A percentile compares a stretch with the other conserved stretches of the same genome.
Conservation (phyloP, 2,888 invertebrate genomes). For the Litoditis marina region DNA sequence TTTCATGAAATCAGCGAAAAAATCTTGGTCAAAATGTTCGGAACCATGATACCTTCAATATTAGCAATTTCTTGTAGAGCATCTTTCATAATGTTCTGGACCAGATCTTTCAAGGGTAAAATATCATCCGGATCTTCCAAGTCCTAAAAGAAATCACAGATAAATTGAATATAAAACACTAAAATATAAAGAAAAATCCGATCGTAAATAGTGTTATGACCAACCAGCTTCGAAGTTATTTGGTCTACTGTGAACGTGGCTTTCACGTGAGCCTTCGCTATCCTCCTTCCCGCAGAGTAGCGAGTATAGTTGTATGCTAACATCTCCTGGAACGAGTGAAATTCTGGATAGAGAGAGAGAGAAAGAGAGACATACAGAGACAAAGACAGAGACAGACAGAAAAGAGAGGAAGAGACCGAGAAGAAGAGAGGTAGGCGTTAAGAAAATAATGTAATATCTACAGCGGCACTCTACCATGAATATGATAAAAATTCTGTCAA, state of each 20-base stretch:
- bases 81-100: slow-evolving; percentile 25
- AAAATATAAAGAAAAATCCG: too few relatives aligned
- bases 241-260: slow-evolving; percentile 27
- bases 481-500: too few relatives aligned
- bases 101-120: slow-evolving; percentile 29
- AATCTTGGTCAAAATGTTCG: not conserved
- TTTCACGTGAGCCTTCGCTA: slow-evolving; percentile 25
- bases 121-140: slow-evolving; percentile 34
- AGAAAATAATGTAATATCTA: too few relatives aligned
- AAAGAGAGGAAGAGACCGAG: too few relatives aligned
- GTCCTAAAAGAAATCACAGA: slow-evolving; percentile 19
- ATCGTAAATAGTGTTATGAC: too few relatives aligned
- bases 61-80: slow-evolving; percentile 26
- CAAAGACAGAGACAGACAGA: too few relatives aligned
- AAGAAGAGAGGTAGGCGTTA: too few relatives aligned
- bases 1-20: too few relatives aligned
- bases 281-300: slow-evolving; percentile 31
- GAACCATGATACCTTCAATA: slow-evolving; percentile 22
- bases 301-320: slow-evolving; percentile 35
- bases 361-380: too few relatives aligned
- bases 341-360: too few relatives aligned
- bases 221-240: slow-evolving; percentile 31
- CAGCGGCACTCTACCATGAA: too few relatives aligned
- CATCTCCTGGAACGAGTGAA: slow-evolving; percentile 31
- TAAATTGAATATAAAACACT: not conserved